Evolutionary conservation across 2,797 vertebrate species (phyloP).

Genomic region (Spinus pinus): DNA sequence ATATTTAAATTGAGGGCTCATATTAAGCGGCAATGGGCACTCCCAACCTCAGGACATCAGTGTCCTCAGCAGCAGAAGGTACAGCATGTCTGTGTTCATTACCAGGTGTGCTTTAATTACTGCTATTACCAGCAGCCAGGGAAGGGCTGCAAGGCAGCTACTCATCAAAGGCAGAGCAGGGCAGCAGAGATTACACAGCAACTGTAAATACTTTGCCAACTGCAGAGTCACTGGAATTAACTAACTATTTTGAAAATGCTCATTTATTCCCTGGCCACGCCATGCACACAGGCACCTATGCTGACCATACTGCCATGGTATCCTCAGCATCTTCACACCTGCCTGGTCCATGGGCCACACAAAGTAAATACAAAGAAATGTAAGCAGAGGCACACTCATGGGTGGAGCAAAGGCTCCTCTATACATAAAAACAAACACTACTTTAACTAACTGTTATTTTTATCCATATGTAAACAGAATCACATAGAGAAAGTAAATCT

Average conservation of each 20-base stretch:
- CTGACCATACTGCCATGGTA: not conserved
- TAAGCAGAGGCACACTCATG: not conserved
- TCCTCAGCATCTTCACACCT: not conserved
- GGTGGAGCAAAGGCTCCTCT: not conserved
- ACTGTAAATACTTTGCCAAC: not conserved
- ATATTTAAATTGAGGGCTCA: not conserved
- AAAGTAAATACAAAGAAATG: not conserved
- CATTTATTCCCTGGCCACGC: not conserved
- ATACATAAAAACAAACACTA: slow-evolving; percentile 22
- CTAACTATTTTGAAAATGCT: not conserved
- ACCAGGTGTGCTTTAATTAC: slow-evolving; percentile 49
- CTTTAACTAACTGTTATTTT: slow-evolving; percentile 23
- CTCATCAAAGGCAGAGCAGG: not conserved
- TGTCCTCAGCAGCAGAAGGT: slow-evolving; percentile 2
- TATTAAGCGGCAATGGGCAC: not conserved
- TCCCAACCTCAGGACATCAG: not conserved
- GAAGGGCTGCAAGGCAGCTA: slow-evolving; percentile 7
- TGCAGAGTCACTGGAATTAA: slow-evolving; percentile 20
- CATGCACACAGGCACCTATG: not conserved
- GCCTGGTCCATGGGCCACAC: not conserved
- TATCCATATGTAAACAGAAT: not conserved
- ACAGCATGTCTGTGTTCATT: slow-evolving; percentile 15
- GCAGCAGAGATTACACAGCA: not conserved
- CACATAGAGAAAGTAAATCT: not conserved
- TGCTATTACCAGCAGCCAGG: not conserved